Conservation (phyloP, 2,797 vertebrate species). For the Peromyscus melanophrys region DNA sequence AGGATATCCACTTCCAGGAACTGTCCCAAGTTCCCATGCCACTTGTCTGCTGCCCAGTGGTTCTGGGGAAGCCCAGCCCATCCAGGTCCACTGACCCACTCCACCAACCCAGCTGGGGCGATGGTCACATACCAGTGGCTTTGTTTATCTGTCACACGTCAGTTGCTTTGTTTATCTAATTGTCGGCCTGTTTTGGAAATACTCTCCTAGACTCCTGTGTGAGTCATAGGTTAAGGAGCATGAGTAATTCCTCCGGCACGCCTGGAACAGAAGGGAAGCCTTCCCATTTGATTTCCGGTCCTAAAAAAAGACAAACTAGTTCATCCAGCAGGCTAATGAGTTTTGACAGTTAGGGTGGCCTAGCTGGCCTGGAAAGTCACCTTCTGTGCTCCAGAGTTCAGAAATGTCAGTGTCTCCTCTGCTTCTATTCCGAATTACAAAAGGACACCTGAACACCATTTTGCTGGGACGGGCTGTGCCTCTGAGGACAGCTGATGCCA, state of each 20-base stretch:
- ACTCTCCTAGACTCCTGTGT: conserved; percentile 87
- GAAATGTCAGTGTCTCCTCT: conserved; percentile 13
- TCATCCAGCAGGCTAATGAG: conserved; percentile 83
- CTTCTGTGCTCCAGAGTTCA: conserved; percentile 19
- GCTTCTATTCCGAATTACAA: conserved; percentile 52
- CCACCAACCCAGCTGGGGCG: neutral
- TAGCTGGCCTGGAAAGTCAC: conserved; percentile 70
- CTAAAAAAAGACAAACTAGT: conserved; percentile 87
- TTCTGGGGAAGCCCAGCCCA: neutral
- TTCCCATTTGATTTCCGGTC: conserved; percentile 89
- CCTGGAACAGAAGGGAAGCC: conserved; percentile 87
- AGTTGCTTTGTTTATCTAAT: conserved; percentile 83
- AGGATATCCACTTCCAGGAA: conserved; percentile 37
- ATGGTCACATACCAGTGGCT: conserved; percentile 70
- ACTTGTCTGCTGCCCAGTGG: neutral
- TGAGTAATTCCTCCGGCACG: conserved; percentile 88
- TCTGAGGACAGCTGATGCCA: neutral
- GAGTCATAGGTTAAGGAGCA: conserved; percentile 88
- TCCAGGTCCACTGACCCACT: neutral
- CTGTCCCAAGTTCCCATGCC: neutral
- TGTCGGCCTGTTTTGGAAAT: conserved; percentile 87
- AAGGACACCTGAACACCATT: conserved; percentile 21
- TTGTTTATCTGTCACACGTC: conserved; percentile 80
- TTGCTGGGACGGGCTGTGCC: neutral
- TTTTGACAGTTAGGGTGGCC: conserved; percentile 79